These are phyloP conservation scores for Cephus pygmeus DNA, from an alignment of 2,888 invertebrate species.

Conservation along the genomic window DNA sequence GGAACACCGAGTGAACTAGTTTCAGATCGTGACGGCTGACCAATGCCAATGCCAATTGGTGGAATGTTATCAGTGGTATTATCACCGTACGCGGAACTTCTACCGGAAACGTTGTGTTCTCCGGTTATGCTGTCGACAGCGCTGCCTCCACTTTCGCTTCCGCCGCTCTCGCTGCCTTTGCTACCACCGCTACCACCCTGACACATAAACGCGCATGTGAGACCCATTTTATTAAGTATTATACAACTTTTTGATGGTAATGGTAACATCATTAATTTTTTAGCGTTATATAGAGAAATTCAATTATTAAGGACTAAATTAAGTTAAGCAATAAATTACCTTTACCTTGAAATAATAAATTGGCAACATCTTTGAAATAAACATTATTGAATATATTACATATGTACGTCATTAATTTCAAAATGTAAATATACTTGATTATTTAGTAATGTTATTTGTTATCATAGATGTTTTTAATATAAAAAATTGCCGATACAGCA, in stretches of 20 bases:
- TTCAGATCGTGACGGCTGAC: constrained; percentile 70
- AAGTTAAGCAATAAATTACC: not conserved
- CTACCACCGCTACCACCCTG: constrained; percentile 69
- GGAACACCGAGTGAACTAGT: constrained; percentile 69
- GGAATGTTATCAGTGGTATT: constrained; percentile 69
- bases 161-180: constrained; percentile 68
- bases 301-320: not conserved
- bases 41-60: constrained; percentile 55
- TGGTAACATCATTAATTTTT: not conserved
- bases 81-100: constrained; percentile 92
- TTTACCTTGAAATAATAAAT: not conserved
- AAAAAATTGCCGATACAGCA: too few relatives aligned
- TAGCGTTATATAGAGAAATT: not conserved
- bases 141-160: constrained; percentile 91
- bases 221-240: not conserved
- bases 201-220: not conserved
- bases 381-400: not conserved
- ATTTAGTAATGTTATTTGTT: not conserved
- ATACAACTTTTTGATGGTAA: not conserved
- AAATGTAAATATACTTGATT: not conserved
- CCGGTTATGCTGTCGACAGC: constrained; percentile 93
- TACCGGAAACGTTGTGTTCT: constrained; percentile 85
- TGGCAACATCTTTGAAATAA: not conserved
- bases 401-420: not conserved
- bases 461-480: not conserved